Conservation (phyloP, 2,113 vertebrate genomes). For the Turnix velox region DNA sequence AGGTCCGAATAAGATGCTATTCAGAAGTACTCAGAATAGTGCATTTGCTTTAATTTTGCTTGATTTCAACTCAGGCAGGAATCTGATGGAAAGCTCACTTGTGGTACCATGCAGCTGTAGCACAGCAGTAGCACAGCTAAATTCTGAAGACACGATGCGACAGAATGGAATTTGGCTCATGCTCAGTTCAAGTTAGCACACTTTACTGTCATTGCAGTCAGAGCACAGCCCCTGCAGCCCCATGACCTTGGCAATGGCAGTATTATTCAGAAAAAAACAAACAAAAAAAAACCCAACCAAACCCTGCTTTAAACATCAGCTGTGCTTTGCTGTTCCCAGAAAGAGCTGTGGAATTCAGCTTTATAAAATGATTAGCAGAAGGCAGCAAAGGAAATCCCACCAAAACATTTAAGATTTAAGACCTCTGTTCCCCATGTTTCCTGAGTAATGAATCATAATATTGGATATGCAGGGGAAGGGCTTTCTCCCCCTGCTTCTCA, state of each 20-base stretch:
- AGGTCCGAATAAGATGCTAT: not conserved
- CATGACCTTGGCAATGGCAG: not conserved
- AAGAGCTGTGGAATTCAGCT: not conserved
- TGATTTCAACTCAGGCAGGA: not conserved
- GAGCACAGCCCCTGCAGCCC: constrained; percentile 5
- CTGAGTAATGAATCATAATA: not conserved
- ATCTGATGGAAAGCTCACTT: not conserved
- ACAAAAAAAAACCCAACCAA: no score
- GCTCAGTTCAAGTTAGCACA: not conserved
- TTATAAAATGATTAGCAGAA: constrained; percentile 1
- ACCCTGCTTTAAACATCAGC: not conserved
- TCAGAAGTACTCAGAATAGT: not conserved
- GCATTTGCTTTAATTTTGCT: not conserved
- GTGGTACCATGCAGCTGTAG: not conserved
- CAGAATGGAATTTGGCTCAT: not conserved
- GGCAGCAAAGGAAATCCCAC: not conserved
- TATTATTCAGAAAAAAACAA: not conserved
- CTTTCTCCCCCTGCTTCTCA: not conserved
- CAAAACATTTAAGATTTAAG: not conserved
- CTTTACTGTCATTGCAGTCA: not conserved
- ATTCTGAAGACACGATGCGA: not conserved
- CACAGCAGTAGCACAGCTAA: not conserved
- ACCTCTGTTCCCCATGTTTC: not conserved
- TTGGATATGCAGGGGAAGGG: not conserved
- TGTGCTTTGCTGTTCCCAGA: constrained; percentile 5